Percentiles rank a stretch among this genome's conserved stretches.
Evolutionary conservation across 2,888 invertebrate genomes (phyloP).

Genomic region (Fragum sueziense): DNA sequence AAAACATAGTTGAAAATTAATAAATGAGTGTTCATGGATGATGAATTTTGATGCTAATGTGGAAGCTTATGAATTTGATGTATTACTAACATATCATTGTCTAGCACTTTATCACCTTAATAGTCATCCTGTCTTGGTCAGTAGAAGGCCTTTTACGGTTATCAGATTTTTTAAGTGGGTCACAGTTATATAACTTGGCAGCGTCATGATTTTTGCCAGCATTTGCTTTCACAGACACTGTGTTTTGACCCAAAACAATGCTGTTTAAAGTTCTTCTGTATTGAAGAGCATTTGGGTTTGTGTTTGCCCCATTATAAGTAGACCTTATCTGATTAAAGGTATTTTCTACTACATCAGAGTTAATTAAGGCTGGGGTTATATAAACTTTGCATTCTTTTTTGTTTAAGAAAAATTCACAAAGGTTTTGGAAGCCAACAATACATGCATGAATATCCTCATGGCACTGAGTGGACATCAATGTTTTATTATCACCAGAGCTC

Average conservation of each 20-base stretch:
- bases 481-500: background rate
- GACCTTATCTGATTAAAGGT: slow-evolving; percentile 55
- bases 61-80: background rate
- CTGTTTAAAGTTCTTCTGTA: slow-evolving; percentile 43
- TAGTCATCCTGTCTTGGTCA: background rate
- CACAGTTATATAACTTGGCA: slow-evolving; percentile 28
- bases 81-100: background rate
- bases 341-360: slow-evolving; percentile 61
- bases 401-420: slow-evolving; percentile 33
- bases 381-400: background rate
- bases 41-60: too few relatives aligned
- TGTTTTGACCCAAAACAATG: slow-evolving; percentile 47
- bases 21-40: too few relatives aligned
- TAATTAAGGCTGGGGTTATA: slow-evolving; percentile 49
- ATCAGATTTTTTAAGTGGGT: background rate
- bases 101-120: slow-evolving; percentile 31
- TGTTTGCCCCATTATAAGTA: slow-evolving; percentile 55
- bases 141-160: slow-evolving; percentile 9
- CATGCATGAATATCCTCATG: slow-evolving; percentile 53
- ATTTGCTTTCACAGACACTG: slow-evolving; percentile 54
- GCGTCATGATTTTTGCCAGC: slow-evolving; percentile 44
- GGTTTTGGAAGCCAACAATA: slow-evolving; percentile 42
- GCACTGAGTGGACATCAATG: slow-evolving; percentile 47
- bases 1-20: too few relatives aligned
- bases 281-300: slow-evolving; percentile 52